Evolutionary conservation across 2,113 vertebrate genomes (phyloP).

Genomic region (Elgaria multicarinata): DNA sequence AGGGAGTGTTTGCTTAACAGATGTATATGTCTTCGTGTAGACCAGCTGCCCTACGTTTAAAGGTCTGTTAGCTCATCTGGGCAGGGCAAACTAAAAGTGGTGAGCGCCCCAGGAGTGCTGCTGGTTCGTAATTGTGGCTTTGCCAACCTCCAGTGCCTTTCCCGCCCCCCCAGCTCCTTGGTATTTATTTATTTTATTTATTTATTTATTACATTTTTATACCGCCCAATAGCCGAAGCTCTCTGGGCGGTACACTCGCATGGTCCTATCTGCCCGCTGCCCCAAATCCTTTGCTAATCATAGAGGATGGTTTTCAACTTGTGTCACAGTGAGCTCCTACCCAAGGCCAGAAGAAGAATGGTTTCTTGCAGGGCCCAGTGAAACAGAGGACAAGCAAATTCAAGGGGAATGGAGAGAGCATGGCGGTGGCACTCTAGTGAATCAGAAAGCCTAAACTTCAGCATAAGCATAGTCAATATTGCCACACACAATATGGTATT

Average conservation of each 20-base stretch:
- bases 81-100: not conserved
- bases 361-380: not conserved
- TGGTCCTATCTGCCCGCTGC: no score
- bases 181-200: no score
- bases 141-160: not conserved
- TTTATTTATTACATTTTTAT: no score
- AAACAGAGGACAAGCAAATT: not conserved
- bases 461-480: no score
- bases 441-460: no score
- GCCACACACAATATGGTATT: no score
- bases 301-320: no score
- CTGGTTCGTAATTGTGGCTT: no score
- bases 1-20: not conserved
- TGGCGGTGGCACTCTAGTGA: no score
- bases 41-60: not conserved
- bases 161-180: not conserved
- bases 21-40: not conserved
- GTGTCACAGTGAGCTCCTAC: not conserved
- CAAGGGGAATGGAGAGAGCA: not conserved
- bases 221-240: no score
- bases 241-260: no score
- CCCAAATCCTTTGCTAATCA: not conserved
- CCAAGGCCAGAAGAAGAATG: not conserved
- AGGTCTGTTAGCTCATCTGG: not conserved
- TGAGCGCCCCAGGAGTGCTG: not conserved